Conservation (phyloP, 2,113 vertebrate genomes). For the Myiopsitta monachus region DNA sequence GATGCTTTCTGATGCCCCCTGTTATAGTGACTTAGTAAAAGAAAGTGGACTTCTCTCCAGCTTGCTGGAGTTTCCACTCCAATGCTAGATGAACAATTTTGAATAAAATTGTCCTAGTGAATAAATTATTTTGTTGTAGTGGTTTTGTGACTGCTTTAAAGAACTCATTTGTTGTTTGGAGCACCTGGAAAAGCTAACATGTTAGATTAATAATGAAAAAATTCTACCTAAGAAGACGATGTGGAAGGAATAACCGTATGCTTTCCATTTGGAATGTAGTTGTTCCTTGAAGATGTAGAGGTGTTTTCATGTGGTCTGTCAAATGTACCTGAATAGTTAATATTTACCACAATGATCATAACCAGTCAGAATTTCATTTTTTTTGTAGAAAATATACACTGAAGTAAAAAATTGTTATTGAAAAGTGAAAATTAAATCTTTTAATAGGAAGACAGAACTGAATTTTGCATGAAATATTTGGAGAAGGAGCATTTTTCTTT, state of each 20-base stretch:
- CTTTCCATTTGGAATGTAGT: background rate
- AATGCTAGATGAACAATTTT: background rate
- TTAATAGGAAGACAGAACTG: background rate
- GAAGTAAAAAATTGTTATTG: background rate
- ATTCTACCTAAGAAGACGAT: background rate
- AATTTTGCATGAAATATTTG: background rate
- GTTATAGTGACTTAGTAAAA: background rate
- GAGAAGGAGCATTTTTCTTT: background rate
- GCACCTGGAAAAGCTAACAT: background rate
- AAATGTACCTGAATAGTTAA: background rate
- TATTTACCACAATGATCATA: background rate
- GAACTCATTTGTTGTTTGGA: background rate
- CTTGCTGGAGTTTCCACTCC: background rate
- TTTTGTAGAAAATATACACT: background rate
- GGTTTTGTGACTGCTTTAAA: background rate
- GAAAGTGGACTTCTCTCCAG: background rate
- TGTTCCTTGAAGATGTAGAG: background rate
- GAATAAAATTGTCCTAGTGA: background rate
- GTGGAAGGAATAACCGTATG: background rate
- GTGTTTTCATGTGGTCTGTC: background rate
- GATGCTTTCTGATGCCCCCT: background rate
- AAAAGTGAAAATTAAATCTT: background rate
- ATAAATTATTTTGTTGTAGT: background rate
- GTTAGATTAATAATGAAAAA: background rate
- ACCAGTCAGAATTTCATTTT: background rate